These are phyloP conservation scores for Scomberomorus guttatus DNA, from an alignment of 2,797 vertebrate species.

Conservation along the genomic window DNA sequence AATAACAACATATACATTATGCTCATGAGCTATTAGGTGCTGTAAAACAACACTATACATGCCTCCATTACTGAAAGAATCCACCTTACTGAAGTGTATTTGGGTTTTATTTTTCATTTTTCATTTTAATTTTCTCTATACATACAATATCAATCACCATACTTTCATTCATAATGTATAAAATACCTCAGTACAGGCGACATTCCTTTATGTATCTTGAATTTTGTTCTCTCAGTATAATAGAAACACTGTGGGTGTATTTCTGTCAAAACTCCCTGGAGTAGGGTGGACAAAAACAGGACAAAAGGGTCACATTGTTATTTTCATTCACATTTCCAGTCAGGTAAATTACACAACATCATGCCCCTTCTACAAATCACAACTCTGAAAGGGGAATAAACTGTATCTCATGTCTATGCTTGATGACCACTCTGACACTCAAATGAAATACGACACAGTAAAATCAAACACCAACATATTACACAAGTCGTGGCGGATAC, in stretches of 20 bases:
- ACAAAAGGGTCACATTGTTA: neutral
- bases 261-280: too few relatives aligned
- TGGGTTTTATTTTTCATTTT: neutral
- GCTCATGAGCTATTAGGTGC: neutral
- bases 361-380: neutral
- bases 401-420: neutral
- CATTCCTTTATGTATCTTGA: too few relatives aligned
- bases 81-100: neutral
- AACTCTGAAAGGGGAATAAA: neutral
- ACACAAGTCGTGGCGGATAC: neutral
- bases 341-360: neutral
- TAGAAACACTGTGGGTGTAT: neutral
- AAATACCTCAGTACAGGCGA: too few relatives aligned
- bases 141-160: neutral
- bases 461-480: neutral
- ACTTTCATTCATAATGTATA: too few relatives aligned
- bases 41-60: neutral
- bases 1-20: neutral
- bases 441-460: conserved; percentile 12
- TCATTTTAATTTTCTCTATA: neutral
- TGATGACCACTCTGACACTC: neutral
- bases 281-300: neutral
- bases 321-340: neutral
- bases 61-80: neutral
- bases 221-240: too few relatives aligned